Base-by-base conservation (phyloP, 2,113 vertebrate species). In the Gallinago media region DNA sequence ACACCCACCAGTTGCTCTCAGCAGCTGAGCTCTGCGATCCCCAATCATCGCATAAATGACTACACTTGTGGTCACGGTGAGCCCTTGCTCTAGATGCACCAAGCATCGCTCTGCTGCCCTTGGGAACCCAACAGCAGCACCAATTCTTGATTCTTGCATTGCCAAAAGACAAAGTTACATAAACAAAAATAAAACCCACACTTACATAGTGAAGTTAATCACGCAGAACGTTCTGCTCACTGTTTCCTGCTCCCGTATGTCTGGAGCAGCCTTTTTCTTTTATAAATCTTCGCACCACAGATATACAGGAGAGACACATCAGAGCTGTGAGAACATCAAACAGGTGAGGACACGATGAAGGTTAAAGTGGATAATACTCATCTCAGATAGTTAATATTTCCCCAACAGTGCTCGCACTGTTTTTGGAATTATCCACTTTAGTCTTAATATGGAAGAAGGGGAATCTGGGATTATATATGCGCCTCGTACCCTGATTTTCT, bases 21-120 rank as follows among this genome's bases (percentile, higher is more conserved):
- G 55, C 88, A 95, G 72, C 88, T 86, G 85, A 56, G 52, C 74
- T 68, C 95, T 54, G 34, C 32, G 15, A 36, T 13, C 75, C 82
- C 85, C 63, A 63, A 79, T 79, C 77, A n/a, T 2, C 3, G 5
- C 6, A 3, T 49, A 79, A 94, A 5, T 29, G 36, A 8, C 50
- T 4, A 3, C 79, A 67, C 1, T 2, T 66, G 75, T 50, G 59
- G 29, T 15, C 59, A 56, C 0, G 0, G 15, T 8, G 12, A 90
- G 42, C 59, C 42, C 56, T 79, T 29, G 32, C 78, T 62, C 14
- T 11, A 4, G n/a, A 2, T 29, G 27, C 25, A 2, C 23, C 15
- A 26, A 71, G 44, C 17, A 14, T 1, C 42, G 44, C 2, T 78
- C 52, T 85, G 85, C 29, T 68, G 36, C 31, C 67, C 25, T 10